Conservation (phyloP, 2,888 invertebrate species). For the Melanostoma mellinum region DNA sequence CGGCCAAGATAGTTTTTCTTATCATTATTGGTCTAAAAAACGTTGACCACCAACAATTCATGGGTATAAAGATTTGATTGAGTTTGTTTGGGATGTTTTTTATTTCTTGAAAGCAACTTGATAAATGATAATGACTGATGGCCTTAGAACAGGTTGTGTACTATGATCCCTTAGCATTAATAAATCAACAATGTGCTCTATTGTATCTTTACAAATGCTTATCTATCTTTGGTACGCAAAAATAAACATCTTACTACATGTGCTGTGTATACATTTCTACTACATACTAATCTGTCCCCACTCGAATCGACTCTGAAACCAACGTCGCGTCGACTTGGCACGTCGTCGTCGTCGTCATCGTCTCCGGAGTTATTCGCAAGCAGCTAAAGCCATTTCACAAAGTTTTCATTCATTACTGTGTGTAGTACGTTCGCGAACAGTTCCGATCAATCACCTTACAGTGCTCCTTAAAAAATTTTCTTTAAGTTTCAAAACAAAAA, state of each 20-base stretch:
- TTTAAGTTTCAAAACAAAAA: neutral
- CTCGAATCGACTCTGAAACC: neutral
- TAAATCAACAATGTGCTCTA: neutral
- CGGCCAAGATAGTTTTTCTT: constrained; percentile 52
- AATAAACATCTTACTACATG: constrained; percentile 28
- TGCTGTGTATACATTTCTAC: neutral
- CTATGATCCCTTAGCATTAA: constrained; percentile 14
- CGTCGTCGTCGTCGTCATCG: neutral
- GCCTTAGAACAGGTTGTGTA: neutral
- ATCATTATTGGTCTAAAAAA: constrained; percentile 15
- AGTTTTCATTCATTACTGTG: constrained; percentile 35
- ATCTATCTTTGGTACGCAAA: neutral
- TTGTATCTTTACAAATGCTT: neutral
- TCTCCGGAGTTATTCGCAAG: constrained; percentile 1
- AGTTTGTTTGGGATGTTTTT: too few species aligned
- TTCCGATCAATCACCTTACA: constrained; percentile 27
- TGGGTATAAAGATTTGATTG: too few species aligned
- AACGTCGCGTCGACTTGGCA: neutral
- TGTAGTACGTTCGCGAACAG: constrained; percentile 12
- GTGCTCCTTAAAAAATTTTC: neutral
- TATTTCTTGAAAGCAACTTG: too few species aligned
- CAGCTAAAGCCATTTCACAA: neutral
- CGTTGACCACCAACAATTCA: neutral
- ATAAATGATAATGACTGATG: constrained; percentile 1
- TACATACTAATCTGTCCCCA: constrained; percentile 6